Percentiles rank a stretch among this genome's conserved stretches.
phyloP scores from a whole-genome alignment of 2,113 vertebrate genomes.

The Candoia aspera region DNA sequence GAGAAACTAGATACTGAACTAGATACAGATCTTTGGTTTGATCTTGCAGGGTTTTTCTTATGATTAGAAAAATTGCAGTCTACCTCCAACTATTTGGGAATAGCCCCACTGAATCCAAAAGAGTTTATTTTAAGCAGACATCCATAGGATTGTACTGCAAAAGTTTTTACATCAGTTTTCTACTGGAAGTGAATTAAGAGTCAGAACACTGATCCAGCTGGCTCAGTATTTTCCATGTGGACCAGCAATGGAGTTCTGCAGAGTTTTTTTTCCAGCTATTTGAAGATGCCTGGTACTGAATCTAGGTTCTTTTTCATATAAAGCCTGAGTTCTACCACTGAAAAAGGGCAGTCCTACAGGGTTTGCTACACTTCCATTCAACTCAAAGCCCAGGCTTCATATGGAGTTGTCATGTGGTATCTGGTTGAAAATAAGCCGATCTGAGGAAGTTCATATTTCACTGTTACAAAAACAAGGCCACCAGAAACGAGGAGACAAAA shows the following conservation, averaged over 20 bases:
- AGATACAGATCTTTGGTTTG: too few species aligned
- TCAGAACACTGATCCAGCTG: neutral
- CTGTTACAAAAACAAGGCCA: neutral
- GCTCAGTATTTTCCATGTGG: neutral
- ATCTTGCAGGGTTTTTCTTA: neutral
- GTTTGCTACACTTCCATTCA: neutral
- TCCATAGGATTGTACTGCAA: neutral
- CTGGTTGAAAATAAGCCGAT: neutral
- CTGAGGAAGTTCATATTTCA: neutral
- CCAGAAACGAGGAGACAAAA: neutral
- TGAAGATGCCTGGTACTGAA: neutral
- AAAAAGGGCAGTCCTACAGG: neutral
- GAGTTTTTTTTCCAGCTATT: neutral
- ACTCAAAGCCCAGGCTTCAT: neutral
- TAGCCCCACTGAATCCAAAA: neutral
- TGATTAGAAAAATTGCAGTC: neutral
- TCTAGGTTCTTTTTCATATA: neutral
- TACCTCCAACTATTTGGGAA: neutral
- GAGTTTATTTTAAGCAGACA: neutral
- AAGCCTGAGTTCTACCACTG: neutral
- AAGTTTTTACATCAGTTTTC: neutral
- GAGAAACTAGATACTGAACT: neutral
- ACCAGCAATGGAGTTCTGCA: neutral
- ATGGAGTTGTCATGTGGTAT: neutral
- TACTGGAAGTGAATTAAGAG: neutral